phyloP scores from a whole-genome alignment of 2,888 invertebrate genomes.

The Sesamia inferens region DNA sequence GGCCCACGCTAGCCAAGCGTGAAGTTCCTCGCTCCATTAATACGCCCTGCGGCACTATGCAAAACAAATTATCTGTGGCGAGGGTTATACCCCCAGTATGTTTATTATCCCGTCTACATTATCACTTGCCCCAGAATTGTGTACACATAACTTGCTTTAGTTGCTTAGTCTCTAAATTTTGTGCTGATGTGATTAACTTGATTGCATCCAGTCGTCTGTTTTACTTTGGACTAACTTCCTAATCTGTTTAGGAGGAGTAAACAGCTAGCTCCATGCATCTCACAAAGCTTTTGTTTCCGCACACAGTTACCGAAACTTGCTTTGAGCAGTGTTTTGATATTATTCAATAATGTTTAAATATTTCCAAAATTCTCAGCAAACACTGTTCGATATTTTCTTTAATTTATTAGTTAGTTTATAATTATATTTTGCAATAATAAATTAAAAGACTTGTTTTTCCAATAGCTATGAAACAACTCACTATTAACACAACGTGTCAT shows the following conservation, averaged over 20 bases:
- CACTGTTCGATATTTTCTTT: constrained; percentile 19
- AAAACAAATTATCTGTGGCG: constrained; percentile 62
- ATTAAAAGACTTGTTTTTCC: constrained; percentile 11
- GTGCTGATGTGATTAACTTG: constrained; percentile 39
- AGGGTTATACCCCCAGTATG: constrained; percentile 51
- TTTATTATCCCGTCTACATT: constrained; percentile 53
- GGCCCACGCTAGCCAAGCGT: constrained; percentile 74
- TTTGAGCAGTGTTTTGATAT: constrained; percentile 41
- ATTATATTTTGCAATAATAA: constrained; percentile 25
- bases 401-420: constrained; percentile 29
- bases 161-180: constrained; percentile 30
- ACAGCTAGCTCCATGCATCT: constrained; percentile 32
- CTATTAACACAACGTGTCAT: constrained; percentile 44
- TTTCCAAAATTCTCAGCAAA: constrained; percentile 26
- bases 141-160: constrained; percentile 43
- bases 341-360: constrained; percentile 29
- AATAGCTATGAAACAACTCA: constrained; percentile 19
- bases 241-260: constrained; percentile 46
- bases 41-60: constrained; percentile 68
- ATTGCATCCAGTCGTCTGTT: constrained; percentile 22
- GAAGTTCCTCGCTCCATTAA: constrained; percentile 79
- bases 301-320: constrained; percentile 42
- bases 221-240: constrained; percentile 48
- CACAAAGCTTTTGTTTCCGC: constrained; percentile 52
- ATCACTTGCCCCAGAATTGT: constrained; percentile 42